phyloP scores from a whole-genome alignment of 2,113 vertebrate species.

The Electrona antarctica region DNA sequence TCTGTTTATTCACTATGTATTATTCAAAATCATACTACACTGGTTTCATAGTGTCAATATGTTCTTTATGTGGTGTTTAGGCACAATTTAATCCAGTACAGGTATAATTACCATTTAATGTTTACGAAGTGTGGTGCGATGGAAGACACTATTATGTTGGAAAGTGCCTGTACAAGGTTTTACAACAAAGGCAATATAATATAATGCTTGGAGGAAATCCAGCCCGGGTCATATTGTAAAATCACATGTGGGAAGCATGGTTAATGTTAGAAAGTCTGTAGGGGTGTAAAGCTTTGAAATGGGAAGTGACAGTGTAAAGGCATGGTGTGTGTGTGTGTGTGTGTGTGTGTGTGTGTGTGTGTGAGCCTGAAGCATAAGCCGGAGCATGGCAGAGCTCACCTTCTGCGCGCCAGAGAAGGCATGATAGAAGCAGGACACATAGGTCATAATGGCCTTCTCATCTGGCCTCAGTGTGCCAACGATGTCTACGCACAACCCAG shows the following conservation, averaged over 20 bases:
- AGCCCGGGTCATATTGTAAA: neutral
- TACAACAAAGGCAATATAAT: too few species aligned
- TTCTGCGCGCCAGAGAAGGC: conserved; percentile 99
- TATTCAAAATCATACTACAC: too few species aligned
- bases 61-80: too few species aligned
- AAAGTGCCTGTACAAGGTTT: too few species aligned
- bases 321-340: neutral
- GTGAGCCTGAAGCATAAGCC: conserved; percentile 6
- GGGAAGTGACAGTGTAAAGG: conserved; percentile 25
- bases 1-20: too few species aligned
- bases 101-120: too few species aligned
- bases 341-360: neutral
- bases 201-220: neutral
- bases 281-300: conserved; percentile 15
- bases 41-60: too few species aligned
- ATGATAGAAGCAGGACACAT: conserved; percentile 99
- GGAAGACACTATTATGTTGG: too few species aligned
- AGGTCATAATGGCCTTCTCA: conserved; percentile 99
- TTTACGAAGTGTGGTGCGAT: too few species aligned
- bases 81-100: too few species aligned
- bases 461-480: conserved; percentile 97
- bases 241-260: conserved; percentile 16
- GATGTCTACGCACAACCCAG: conserved; percentile 87
- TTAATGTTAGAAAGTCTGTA: conserved; percentile 2
- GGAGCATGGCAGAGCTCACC: conserved; percentile 85